phyloP scores from a whole-genome alignment of 1,140 invertebrate genomes.

The Sycobia sp. region DNA sequence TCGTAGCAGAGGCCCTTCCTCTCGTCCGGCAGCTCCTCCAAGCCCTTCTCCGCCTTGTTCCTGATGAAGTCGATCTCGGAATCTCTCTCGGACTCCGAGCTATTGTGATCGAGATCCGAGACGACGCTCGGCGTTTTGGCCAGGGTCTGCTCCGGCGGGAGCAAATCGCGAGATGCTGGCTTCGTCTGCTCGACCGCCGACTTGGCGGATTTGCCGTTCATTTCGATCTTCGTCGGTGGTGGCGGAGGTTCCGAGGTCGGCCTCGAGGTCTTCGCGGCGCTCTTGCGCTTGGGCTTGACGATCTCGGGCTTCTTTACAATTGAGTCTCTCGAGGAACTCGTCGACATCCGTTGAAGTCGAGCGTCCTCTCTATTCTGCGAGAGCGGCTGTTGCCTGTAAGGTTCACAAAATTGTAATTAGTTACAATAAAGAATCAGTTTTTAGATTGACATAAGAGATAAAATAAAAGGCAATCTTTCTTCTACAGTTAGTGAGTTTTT shows the following conservation, averaged over 20 bases:
- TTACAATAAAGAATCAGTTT: background rate
- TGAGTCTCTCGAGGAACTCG: conserved; percentile 47
- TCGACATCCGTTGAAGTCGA: conserved; percentile 35
- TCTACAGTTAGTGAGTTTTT: too few relatives aligned
- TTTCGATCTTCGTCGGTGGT: background rate
- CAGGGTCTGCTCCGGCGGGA: conserved; percentile 21
- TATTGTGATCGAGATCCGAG: conserved; percentile 67
- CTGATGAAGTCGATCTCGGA: conserved; percentile 67
- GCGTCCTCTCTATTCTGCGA: conserved; percentile 33
- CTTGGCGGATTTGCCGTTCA: conserved; percentile 10
- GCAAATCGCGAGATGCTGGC: conserved; percentile 19
- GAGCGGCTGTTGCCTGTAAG: background rate
- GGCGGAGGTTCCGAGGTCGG: background rate
- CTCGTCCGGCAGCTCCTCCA: conserved; percentile 62
- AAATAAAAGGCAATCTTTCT: too few relatives aligned
- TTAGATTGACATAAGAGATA: too few relatives aligned
- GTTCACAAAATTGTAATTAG: background rate
- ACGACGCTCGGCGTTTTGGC: conserved; percentile 46
- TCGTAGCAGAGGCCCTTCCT: conserved; percentile 77
- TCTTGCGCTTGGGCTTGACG: conserved; percentile 50
- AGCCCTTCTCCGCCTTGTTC: conserved; percentile 52
- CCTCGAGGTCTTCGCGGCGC: conserved; percentile 6
- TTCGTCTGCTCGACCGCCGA: background rate
- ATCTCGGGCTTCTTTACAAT: conserved; percentile 44
- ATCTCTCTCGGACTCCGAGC: conserved; percentile 79